phyloP scores from a whole-genome alignment of 2,113 vertebrate species.

The Callospermophilus lateralis region DNA sequence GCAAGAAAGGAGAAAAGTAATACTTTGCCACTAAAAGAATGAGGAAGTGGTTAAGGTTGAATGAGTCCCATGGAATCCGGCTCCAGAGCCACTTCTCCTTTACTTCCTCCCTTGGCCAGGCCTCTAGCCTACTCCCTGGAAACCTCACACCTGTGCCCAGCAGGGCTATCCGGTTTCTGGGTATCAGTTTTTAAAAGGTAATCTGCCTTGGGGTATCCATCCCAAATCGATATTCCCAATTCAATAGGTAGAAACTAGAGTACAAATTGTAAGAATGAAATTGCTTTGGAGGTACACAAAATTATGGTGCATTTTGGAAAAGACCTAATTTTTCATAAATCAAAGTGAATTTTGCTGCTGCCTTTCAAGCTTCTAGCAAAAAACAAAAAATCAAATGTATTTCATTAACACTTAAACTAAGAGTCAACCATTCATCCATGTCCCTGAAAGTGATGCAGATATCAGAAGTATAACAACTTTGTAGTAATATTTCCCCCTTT shows the following conservation, averaged over 20 bases:
- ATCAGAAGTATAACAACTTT: constrained; percentile 30
- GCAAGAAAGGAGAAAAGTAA: background rate
- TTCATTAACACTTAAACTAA: background rate
- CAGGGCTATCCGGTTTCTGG: background rate
- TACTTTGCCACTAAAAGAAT: background rate
- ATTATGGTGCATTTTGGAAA: background rate
- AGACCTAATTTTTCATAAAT: background rate
- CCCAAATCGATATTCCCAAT: background rate
- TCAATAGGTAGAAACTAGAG: background rate
- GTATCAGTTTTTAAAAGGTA: background rate
- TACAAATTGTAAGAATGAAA: background rate
- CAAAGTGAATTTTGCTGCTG: background rate
- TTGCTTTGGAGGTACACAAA: background rate
- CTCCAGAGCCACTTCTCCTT: background rate
- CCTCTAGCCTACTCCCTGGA: no score
- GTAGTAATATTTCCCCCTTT: background rate
- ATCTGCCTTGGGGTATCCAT: no score
- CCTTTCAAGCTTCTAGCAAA: background rate
- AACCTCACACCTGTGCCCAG: no score
- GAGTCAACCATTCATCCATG: background rate
- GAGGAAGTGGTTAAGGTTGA: background rate
- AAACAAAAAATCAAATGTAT: background rate
- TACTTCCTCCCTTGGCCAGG: background rate
- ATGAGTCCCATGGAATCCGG: background rate
- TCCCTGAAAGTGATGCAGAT: background rate